phyloP scores from a whole-genome alignment of 2,888 invertebrate genomes.

The Liposcelis brunnea region DNA sequence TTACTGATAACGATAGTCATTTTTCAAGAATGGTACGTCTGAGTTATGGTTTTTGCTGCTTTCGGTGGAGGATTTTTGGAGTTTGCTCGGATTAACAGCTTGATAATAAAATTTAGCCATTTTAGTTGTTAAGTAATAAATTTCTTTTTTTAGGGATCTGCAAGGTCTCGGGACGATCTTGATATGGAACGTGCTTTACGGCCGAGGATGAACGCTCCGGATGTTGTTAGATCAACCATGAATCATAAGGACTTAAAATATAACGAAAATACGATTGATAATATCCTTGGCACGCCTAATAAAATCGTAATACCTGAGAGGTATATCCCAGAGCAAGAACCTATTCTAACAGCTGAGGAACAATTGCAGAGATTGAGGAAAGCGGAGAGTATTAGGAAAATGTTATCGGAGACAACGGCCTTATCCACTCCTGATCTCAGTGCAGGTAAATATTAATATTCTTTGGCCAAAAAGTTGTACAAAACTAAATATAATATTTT shows the following conservation, averaged over 20 bases:
- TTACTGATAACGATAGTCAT: slow-evolving; percentile 5
- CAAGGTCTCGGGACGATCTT: slow-evolving; percentile 61
- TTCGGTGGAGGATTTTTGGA: neutral
- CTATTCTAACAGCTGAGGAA: slow-evolving; percentile 71
- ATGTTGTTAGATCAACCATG: slow-evolving; percentile 71
- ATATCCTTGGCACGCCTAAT: slow-evolving; percentile 67
- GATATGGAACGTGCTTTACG: slow-evolving; percentile 74
- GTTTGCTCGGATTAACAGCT: neutral
- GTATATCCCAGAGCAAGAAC: slow-evolving; percentile 78
- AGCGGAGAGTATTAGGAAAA: slow-evolving; percentile 79
- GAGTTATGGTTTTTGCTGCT: neutral
- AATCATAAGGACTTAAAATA: slow-evolving; percentile 38
- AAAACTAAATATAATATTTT: no score
- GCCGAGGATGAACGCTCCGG: slow-evolving; percentile 59
- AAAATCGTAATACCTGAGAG: slow-evolving; percentile 85
- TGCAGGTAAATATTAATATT: slow-evolving; percentile 5
- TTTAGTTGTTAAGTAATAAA: neutral
- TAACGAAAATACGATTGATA: slow-evolving; percentile 71
- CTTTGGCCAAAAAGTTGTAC: no score
- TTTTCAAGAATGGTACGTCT: neutral
- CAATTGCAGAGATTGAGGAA: slow-evolving; percentile 67
- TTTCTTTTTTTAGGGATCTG: slow-evolving; percentile 24
- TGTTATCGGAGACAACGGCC: slow-evolving; percentile 57
- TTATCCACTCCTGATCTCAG: slow-evolving; percentile 22
- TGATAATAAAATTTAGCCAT: neutral